Base-by-base conservation (phyloP, 2,113 vertebrate species). In the Pseudorhombus dupliciocellatus region DNA sequence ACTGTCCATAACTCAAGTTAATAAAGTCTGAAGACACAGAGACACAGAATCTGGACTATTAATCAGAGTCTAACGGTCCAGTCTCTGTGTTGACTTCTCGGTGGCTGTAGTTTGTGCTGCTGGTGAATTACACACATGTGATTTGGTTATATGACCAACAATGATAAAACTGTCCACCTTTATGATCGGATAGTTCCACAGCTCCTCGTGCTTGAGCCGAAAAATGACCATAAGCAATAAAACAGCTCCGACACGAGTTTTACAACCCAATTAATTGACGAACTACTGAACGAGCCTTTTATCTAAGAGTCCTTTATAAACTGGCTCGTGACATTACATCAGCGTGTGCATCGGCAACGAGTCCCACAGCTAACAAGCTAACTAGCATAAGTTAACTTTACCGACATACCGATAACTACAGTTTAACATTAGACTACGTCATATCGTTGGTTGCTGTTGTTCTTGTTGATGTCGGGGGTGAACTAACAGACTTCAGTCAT, bases 321-420 rank as follows among this genome's bases (percentile, higher is more conserved):
- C 20, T 24, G 10, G 22, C 9, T 1, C 15, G 20, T 37, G 42
- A 75, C 52, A 26, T 56, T n/a, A 66, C 52, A n/a, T 55, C 58
- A 62, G 50, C 5, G 22, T 21, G 11, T 24, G 28, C 20, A 16
- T 18, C n/a, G 20, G 52, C 20, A 46, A 8, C 12, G 7, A 40
- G 42, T 16, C 42, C 18, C 4, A 18, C 5, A 52, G 65, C 63
- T 71, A 77, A 61, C 65, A 68, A 48, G 30, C 20, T 62, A 52
- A 16, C 73, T 15, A 30, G 14, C 59, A 52, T 51, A 56, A 28
- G 21, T 48, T 37, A 46, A 70, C 55, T 66, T 34, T 24, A 37
- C 16, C 20, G 2, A 11, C 3, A 10, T 7, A n/a, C n/a, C n/a
- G n/a, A n/a, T n/a, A n/a, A n/a, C n/a, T n/a, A n/a, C 4, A 26